These are phyloP conservation scores for Oeneis ivallda DNA, from an alignment of 2,888 invertebrate species.

Conservation along the genomic window DNA sequence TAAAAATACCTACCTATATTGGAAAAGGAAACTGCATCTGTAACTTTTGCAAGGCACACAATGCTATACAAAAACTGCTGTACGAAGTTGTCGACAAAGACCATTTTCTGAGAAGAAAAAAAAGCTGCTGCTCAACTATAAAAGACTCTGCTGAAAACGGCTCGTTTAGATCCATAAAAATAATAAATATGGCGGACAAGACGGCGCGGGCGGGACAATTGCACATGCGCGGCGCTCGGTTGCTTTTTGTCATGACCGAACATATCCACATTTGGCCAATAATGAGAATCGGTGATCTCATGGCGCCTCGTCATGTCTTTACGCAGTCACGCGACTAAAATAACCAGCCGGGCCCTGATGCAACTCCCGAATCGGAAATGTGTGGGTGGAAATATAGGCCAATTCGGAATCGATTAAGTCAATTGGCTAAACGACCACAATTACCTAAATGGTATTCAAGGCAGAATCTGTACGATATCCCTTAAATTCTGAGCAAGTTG, in stretches of 20 bases:
- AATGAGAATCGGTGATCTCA: slow-evolving; percentile 72
- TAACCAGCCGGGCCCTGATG: slow-evolving; percentile 58
- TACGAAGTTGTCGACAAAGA: neutral
- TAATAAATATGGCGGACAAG: slow-evolving; percentile 33
- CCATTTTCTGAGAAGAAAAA: neutral
- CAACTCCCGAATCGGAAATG: slow-evolving; percentile 59
- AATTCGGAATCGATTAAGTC: slow-evolving; percentile 40
- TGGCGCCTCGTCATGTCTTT: slow-evolving; percentile 62
- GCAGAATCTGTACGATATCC: too few relatives aligned
- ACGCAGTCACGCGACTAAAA: slow-evolving; percentile 70
- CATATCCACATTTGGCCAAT: slow-evolving; percentile 47
- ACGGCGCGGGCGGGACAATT: slow-evolving; percentile 29
- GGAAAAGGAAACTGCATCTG: too few relatives aligned
- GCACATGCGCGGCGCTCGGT: slow-evolving; percentile 33
- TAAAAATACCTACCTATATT: too few relatives aligned
- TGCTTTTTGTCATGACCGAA: slow-evolving; percentile 41
- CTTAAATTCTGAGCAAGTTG: neutral
- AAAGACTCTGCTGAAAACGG: slow-evolving; percentile 23
- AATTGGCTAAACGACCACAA: slow-evolving; percentile 20
- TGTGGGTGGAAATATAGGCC: slow-evolving; percentile 49
- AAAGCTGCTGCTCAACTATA: slow-evolving; percentile 10
- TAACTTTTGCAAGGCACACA: neutral
- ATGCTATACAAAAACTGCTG: neutral
- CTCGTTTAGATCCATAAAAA: slow-evolving; percentile 34
- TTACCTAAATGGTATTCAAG: slow-evolving; percentile 5